Base-by-base conservation (phyloP, 2,888 invertebrate genomes). In the Drepana falcataria region DNA sequence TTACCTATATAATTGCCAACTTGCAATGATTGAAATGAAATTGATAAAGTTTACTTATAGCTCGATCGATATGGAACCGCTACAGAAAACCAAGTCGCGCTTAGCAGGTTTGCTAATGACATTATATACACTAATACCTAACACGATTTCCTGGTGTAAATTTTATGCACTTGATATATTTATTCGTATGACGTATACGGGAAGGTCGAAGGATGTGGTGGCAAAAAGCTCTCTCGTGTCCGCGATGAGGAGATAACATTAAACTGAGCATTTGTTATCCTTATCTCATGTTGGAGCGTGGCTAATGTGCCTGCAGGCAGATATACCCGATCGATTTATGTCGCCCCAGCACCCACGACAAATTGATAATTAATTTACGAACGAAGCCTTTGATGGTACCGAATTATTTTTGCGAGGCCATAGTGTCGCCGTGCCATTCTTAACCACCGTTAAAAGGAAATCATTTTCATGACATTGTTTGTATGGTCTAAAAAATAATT, bases 261-360 rank as follows among this genome's bases (percentile, higher is more conserved):
- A 90, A 91, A 90, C 88, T 87, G 87, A 82, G 87, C 89, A 90
- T 91, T 90, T 91, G 89, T 89, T 89, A 89, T 89, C 85, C 87
- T 89, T 90, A 91, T 91, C 89, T 85, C 68, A 72, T 76, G 84
- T 73, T 78, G 73, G 83, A 86, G 86, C 90, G 89, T 91, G 84
- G 89, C 89, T 89, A 88, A 90, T 90, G 88, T 83, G 89, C 79
- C 83, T 81, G 84, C 81, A 79, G 84, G 81, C 82, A 77, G 87
- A 85, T 85, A 87, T 79, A 81, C 78, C 74, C 83, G 89, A 88
- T 89, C 88, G 89, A 90, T 90, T 89, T 89, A 89, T 89, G 90
- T 90, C 87, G 83, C 83, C 79, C 80, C 83, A 86, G 86, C 87
- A 87, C 83, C 88, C 90, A 88, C 83, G 88, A 91, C 91, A 88